Base-by-base conservation (phyloP, 1,140 invertebrate genomes). In the Chymomyza costata region DNA sequence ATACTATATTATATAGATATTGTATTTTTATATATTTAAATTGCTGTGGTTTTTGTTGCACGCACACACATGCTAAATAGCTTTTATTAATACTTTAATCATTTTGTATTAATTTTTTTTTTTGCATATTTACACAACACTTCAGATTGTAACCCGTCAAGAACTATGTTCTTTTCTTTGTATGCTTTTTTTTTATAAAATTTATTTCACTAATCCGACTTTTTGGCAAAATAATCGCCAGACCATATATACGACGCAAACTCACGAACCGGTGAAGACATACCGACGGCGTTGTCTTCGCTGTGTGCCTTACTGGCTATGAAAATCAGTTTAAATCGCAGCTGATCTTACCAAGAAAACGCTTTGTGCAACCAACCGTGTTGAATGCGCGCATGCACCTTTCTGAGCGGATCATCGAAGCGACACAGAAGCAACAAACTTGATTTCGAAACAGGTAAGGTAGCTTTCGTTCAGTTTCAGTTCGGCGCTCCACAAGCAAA, bases 401-500 rank as follows among this genome's bases (percentile, higher is more conserved):
- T 80, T 80, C 73, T 80, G 73, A 73, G 64, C 73, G 73, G 73
- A 80, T 80, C 73, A 73, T 60, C 73, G 64, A 51, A 80, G 73
- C 73, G 73, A 80, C 74, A 80, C 73, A 80, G 73, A 80, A 80
- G 73, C 74, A 66, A 49, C 67, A 80, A 80, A 80, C 73, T 80
- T 80, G 73, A 80, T 80, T 81, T 71, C 68, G 58, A 80, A 78
- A 78, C 73, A 73, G 73, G 73, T 80, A 78, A 78, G 73, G 67
- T 55, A 66, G 73, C 73, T 78, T 78, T 78, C 73, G 73, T 73
- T 78, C 73, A 78, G 73, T 71, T 78, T 60, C 48, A 62, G 61
- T 39, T 51, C 25, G 35, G 56, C 47, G 35, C 51, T 30, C 48
- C 55, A 63, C 32, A 44, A 17, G 10, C 39, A 39, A 44, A 44